phyloP scores from a whole-genome alignment of 1,140 invertebrate genomes.

The Temnothorax curvispinosus region DNA sequence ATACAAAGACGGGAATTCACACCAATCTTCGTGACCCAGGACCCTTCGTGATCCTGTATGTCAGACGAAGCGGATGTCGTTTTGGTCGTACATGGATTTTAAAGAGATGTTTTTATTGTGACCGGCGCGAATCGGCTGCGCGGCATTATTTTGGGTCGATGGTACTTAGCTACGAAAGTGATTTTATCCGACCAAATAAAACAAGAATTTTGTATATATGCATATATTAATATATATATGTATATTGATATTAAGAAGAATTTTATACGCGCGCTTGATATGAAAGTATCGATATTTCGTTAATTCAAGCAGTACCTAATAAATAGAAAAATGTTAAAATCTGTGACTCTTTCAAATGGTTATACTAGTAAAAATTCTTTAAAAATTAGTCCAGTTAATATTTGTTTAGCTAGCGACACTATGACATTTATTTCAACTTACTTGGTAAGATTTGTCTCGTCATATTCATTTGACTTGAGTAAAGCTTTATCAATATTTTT shows the following conservation, averaged over 20 bases:
- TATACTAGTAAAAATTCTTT: too few relatives aligned
- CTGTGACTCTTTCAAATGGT: background rate
- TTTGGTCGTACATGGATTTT: slow-evolving; percentile 65
- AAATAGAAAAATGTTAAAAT: background rate
- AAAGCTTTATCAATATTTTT: slow-evolving; percentile 19
- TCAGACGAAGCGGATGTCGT: slow-evolving; percentile 55
- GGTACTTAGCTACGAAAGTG: background rate
- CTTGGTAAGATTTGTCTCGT: background rate
- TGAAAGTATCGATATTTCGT: background rate
- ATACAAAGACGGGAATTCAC: slow-evolving; percentile 67
- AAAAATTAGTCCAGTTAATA: background rate
- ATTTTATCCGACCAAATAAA: slow-evolving; percentile 5
- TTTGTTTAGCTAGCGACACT: background rate
- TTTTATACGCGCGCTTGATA: background rate
- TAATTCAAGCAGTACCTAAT: background rate
- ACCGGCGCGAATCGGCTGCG: slow-evolving; percentile 18
- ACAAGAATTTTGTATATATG: background rate
- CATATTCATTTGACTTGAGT: background rate
- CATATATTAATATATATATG: too few relatives aligned
- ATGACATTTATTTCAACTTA: background rate
- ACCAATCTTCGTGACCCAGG: slow-evolving; percentile 10
- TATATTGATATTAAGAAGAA: background rate
- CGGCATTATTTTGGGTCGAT: slow-evolving; percentile 16
- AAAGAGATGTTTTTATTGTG: slow-evolving; percentile 53
- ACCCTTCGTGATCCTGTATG: background rate